Percentiles rank a stretch among this genome's conserved stretches.
Conservation (phyloP, 2,113 vertebrate genomes). For the Siniperca knerii region DNA sequence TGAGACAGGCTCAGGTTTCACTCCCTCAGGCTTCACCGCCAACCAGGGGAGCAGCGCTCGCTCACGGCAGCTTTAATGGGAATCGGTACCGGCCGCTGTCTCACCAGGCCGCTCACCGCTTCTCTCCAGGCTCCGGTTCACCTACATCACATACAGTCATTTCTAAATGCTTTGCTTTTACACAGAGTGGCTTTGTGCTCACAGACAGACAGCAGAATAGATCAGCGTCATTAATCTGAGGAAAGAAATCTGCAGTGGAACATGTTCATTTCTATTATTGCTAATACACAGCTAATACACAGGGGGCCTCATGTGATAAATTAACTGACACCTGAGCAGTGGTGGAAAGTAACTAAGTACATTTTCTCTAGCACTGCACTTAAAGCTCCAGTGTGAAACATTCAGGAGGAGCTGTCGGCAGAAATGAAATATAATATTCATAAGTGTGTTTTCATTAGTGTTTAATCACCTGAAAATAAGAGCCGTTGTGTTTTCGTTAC, state of each 20-base stretch:
- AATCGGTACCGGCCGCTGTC: not conserved
- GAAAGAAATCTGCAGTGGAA: not conserved
- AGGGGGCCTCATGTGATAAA: too few relatives aligned
- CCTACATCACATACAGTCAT: not conserved
- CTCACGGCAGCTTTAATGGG: not conserved
- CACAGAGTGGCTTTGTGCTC: not conserved
- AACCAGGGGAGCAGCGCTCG: too few relatives aligned
- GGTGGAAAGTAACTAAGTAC: too few relatives aligned
- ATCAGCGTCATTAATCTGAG: not conserved
- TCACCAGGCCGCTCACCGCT: not conserved
- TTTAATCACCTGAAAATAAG: too few relatives aligned
- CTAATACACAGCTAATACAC: too few relatives aligned
- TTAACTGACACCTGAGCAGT: too few relatives aligned
- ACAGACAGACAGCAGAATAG: not conserved
- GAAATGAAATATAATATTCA: too few relatives aligned
- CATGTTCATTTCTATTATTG: not conserved
- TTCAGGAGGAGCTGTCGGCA: too few relatives aligned
- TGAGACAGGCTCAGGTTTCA: constrained; percentile 4
- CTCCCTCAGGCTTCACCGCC: not conserved
- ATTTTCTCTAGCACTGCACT: too few relatives aligned
- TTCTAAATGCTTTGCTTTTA: not conserved
- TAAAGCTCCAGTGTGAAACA: too few relatives aligned
- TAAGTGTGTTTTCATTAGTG: too few relatives aligned
- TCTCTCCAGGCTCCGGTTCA: not conserved
- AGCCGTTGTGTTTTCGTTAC: too few relatives aligned